These are phyloP conservation scores for Megalops atlanticus DNA, from an alignment of 2,113 vertebrate genomes.

Conservation along the genomic window DNA sequence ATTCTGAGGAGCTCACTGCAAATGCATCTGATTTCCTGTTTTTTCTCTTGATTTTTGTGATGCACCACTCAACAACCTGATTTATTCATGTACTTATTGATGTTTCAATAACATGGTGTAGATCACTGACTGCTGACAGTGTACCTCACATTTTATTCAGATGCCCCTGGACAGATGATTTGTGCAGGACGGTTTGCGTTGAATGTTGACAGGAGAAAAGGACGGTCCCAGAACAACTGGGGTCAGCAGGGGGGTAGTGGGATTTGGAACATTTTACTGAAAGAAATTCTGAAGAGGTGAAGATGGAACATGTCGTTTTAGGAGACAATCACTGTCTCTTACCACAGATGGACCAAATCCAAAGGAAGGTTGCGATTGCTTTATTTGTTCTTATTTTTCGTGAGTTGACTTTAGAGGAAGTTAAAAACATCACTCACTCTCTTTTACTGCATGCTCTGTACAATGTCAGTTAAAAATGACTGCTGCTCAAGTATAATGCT, in stretches of 20 bases:
- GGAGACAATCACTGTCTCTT: not conserved
- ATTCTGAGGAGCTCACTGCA: not conserved
- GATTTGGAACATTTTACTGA: not conserved
- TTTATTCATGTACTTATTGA: slow-evolving; percentile 14
- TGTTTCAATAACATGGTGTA: slow-evolving; percentile 14
- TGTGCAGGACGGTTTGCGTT: not conserved
- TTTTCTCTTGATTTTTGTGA: not conserved
- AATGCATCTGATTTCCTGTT: too few relatives aligned
- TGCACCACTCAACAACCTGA: not conserved
- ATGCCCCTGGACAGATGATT: not conserved
- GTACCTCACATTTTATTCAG: not conserved
- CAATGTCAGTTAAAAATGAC: not conserved
- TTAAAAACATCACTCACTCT: not conserved
- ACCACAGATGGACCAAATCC: too few relatives aligned
- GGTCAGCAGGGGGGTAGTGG: not conserved
- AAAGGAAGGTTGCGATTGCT: too few relatives aligned
- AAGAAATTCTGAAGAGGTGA: not conserved
- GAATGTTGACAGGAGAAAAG: not conserved
- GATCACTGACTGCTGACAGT: not conserved
- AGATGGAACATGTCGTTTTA: not conserved
- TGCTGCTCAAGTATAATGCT: not conserved
- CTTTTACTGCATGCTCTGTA: slow-evolving; percentile 40
- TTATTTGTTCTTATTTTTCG: not conserved
- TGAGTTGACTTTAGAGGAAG: not conserved
- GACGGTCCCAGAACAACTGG: not conserved